Percentiles rank a stretch among this genome's conserved stretches.
phyloP scores from a whole-genome alignment of 2,113 vertebrate genomes.

The Brevimyrus niger region DNA sequence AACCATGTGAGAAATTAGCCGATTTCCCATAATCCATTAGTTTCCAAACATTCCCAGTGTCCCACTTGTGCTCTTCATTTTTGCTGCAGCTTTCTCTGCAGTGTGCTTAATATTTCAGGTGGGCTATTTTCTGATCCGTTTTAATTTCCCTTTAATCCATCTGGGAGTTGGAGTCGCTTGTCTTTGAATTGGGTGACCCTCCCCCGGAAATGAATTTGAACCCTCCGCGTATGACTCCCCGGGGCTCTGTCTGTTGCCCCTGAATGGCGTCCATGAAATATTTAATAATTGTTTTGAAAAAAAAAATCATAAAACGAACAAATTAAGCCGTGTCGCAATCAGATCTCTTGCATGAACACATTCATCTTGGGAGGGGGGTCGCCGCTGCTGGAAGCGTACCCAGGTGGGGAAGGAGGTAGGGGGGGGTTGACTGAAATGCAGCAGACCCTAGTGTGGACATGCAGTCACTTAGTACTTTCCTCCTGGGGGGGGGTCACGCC shows the following conservation, averaged over 20 bases:
- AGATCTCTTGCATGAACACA: neutral
- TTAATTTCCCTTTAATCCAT: slow-evolving; percentile 23
- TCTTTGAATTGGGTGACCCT: slow-evolving; percentile 16
- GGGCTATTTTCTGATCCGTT: slow-evolving; percentile 14
- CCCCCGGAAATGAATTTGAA: slow-evolving; percentile 23
- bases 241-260: neutral
- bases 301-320: neutral
- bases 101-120: slow-evolving; percentile 9
- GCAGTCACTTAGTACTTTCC: neutral
- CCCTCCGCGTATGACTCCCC: neutral
- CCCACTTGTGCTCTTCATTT: neutral
- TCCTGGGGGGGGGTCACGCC: neutral
- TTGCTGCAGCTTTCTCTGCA: neutral
- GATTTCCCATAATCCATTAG: neutral
- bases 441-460: neutral
- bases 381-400: neutral
- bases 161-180: slow-evolving; percentile 12
- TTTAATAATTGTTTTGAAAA: slow-evolving; percentile 22
- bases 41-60: neutral
- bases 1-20: neutral
- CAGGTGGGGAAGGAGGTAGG: neutral
- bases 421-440: neutral
- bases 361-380: neutral
- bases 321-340: slow-evolving; percentile 1
- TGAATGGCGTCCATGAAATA: slow-evolving; percentile 15